Base-by-base conservation (phyloP, 2,113 vertebrate genomes). In the Archocentrus centrarchus region DNA sequence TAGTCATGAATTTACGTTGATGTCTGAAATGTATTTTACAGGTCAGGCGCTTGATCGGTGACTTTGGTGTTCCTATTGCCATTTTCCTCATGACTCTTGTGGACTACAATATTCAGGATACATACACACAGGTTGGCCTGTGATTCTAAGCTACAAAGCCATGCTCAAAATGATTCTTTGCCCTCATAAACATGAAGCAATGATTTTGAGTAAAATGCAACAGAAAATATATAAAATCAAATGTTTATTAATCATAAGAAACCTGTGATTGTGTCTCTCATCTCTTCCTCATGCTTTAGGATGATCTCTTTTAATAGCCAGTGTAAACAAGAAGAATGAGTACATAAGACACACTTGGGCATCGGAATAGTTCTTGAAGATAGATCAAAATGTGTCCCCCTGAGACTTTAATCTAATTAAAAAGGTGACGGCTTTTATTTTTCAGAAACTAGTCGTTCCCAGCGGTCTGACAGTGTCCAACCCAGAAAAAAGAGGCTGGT, bases 41-140 rank as follows among this genome's bases (percentile, higher is more conserved):
- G 98, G 79, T 96, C 61, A 96, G 98, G 11, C 97, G 98, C n/a
- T 80, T 99, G 92, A 95, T 99, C 1, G 98, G 98, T 17, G 98
- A 99, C 88, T 99, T 99, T 0, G 98, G 98, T 8, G 98, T 99
- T 18, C 98, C 98, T 59, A 99, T 99, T 37, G 96, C 98, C 81
- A 98, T 99, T 93, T 96, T 99, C 83, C 80, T 98, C 85, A 99
- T 99, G 98, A 86, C 97, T 0, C 22, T 97, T 6, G 86, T 93
- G 0, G 98, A 99, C 91, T 95, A 93, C 88, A 94, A 93, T 79
- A 94, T 98, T 85, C 13, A 90, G 0, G 97, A 97, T 59, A 97
- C 96, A 70, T 98, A 97, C 90, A 99, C 98, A 0, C 97, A 99
- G 97, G 98, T 99, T 58, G 59, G 81, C 7, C 2, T 59, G 1